phyloP scores from a whole-genome alignment of 2,113 vertebrate species.

The Ciconia maguari region DNA sequence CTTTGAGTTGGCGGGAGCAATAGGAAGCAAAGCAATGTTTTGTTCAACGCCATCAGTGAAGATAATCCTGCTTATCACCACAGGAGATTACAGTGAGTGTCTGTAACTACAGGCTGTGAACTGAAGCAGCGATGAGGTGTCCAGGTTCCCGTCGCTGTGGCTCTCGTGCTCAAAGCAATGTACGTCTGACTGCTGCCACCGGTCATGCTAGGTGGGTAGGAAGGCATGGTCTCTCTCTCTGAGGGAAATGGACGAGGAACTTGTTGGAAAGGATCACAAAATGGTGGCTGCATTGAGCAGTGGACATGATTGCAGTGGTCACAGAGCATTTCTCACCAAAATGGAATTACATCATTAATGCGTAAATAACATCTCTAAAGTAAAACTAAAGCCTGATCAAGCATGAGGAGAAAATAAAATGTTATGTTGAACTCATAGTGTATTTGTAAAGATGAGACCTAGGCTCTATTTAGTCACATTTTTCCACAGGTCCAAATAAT shows the following conservation, averaged over 20 bases:
- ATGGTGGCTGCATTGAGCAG: rapidly evolving
- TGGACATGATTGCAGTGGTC: neutral
- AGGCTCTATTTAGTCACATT: neutral
- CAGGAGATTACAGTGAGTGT: neutral
- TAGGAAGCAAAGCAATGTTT: neutral
- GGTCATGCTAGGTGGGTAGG: neutral
- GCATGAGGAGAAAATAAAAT: neutral
- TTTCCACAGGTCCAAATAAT: neutral
- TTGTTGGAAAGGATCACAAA: neutral
- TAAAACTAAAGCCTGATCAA: neutral
- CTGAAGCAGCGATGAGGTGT: neutral
- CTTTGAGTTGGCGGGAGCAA: neutral
- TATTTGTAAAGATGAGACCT: neutral
- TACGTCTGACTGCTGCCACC: neutral
- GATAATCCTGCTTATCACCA: neutral
- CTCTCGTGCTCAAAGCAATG: neutral
- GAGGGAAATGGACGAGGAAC: neutral
- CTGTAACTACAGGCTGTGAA: neutral
- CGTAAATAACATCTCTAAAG: neutral
- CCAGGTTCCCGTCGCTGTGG: neutral
- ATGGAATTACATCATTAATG: neutral
- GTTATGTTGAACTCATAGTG: neutral
- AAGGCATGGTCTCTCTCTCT: neutral
- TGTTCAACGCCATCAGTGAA: neutral
- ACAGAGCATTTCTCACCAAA: neutral